phyloP scores from a whole-genome alignment of 1,140 invertebrate species.

The Drosophila triauraria region DNA sequence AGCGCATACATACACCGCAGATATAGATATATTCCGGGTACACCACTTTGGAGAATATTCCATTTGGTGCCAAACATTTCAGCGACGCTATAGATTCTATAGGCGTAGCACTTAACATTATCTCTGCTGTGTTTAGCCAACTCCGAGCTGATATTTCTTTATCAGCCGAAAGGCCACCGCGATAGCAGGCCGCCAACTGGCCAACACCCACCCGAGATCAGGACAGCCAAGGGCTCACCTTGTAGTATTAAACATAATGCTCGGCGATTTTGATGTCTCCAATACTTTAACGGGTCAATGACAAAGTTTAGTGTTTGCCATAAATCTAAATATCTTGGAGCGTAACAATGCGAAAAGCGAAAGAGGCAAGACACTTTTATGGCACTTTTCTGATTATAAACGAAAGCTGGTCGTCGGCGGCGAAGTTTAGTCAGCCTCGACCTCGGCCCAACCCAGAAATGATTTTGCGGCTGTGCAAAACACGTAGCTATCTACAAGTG shows the following conservation, averaged over 20 bases:
- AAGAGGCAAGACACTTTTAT: constrained; percentile 45
- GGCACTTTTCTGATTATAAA: constrained; percentile 72
- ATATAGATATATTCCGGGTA: constrained; percentile 28
- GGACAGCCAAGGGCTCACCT: constrained; percentile 28
- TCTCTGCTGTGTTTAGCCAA: constrained; percentile 38
- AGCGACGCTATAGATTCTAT: constrained; percentile 5
- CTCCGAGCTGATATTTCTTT: constrained; percentile 45
- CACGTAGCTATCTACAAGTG: constrained; percentile 41
- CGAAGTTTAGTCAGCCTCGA: constrained; percentile 32
- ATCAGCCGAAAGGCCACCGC: constrained; percentile 27
- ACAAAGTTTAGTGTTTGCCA: constrained; percentile 61
- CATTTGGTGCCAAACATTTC: constrained; percentile 35
- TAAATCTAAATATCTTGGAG: constrained; percentile 35
- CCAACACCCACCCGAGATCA: constrained; percentile 25
- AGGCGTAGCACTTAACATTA: constrained; percentile 46
- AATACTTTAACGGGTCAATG: constrained; percentile 65
- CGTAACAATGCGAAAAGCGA: constrained; percentile 19
- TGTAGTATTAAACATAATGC: constrained; percentile 19
- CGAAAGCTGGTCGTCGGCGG: constrained; percentile 45
- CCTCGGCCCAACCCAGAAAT: constrained; percentile 45
- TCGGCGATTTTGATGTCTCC: constrained; percentile 20
- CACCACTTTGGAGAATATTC: constrained; percentile 40
- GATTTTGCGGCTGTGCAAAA: constrained; percentile 14
- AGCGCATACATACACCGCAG: constrained; percentile 7
- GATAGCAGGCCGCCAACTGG: constrained; percentile 15